Evolutionary conservation across 2,888 invertebrate species (phyloP), one percentile per base, ranked within the genome.

Genomic region (Clivina fossor): DNA sequence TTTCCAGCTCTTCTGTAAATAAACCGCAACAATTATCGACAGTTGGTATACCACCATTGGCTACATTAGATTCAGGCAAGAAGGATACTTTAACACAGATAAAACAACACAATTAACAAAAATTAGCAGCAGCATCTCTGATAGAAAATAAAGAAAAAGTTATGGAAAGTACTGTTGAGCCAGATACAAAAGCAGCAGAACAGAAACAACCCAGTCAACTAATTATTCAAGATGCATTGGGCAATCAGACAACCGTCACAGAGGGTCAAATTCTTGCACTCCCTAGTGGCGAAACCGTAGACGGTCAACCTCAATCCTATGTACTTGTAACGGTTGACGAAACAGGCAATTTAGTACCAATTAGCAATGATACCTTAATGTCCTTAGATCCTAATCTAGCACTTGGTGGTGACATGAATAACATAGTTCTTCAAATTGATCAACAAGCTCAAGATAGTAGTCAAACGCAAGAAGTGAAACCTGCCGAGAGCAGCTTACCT

Each of bases 241-340:
- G 75, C 33, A 73, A 73, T 61, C 71, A 73, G 62, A 74, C 74
- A 1, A 73, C 73, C 3, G 71, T 81, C 24, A 74, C 78, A 1
- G 83, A 84, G 66, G 81, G 83, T 0, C 85, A 85, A 68, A 78
- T 87, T 64, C 75, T 86, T 67, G 87, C 87, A 9, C 77, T 89
- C 37, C 86, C 87, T 16, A 86, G 86, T 15, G 86, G 86, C 13
- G 86, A 86, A 63, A 83, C 83, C 62, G 80, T 83, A 57, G 86
- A 86, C 47, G 87, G 88, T 3, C 84, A 86, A 19, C 80, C 83
- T 0, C 86, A 86, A 57, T 83, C 84, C 1, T 88, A 87, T 68
- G 85, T 86, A 69, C 76, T 89, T 24, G 85, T 89, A 59, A 78
- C 82, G 1, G 76, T 86, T n/a, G 85, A 85, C 63, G 85, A 86